A percentile compares a stretch with the other conserved stretches of the same genome.
Evolutionary conservation across 2,113 vertebrate genomes (phyloP).

Genomic region (Epinephelus fuscoguttatus): DNA sequence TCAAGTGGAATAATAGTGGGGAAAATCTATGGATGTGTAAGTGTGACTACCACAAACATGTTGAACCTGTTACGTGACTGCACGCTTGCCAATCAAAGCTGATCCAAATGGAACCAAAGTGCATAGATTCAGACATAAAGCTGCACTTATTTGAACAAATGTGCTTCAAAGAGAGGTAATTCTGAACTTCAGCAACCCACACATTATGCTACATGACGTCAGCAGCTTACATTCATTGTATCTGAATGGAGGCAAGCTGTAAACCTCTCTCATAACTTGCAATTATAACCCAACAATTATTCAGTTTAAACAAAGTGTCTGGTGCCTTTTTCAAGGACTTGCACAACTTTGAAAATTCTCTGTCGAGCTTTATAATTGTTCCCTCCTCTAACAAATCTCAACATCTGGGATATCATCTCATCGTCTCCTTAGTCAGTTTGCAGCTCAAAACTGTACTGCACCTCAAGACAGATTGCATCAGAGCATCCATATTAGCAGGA

Average conservation of each 20-base stretch:
- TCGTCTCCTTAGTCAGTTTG: constrained; percentile 15
- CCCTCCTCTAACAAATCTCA: constrained; percentile 19
- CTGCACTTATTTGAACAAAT: neutral
- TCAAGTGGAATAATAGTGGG: neutral
- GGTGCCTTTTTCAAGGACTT: constrained; percentile 28
- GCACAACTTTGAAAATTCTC: constrained; percentile 13
- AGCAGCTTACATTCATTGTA: neutral
- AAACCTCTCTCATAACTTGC: neutral
- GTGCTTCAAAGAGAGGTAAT: neutral
- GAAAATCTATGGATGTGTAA: neutral
- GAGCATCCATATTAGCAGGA: constrained; percentile 75
- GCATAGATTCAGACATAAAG: too few relatives aligned
- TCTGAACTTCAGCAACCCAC: neutral
- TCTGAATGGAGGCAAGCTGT: neutral
- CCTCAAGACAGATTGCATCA: constrained; percentile 66
- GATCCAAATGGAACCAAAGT: neutral
- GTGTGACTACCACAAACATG: neutral
- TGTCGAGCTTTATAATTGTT: constrained; percentile 15
- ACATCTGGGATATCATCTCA: constrained; percentile 38
- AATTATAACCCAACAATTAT: neutral
- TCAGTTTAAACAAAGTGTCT: neutral
- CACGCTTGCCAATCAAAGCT: neutral
- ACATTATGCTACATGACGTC: neutral
- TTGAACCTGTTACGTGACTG: neutral
- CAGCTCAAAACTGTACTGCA: constrained; percentile 22